Percentiles rank a stretch among this genome's conserved stretches.
phyloP scores from a whole-genome alignment of 2,888 invertebrate genomes.

The Chrysina gloriosa region DNA sequence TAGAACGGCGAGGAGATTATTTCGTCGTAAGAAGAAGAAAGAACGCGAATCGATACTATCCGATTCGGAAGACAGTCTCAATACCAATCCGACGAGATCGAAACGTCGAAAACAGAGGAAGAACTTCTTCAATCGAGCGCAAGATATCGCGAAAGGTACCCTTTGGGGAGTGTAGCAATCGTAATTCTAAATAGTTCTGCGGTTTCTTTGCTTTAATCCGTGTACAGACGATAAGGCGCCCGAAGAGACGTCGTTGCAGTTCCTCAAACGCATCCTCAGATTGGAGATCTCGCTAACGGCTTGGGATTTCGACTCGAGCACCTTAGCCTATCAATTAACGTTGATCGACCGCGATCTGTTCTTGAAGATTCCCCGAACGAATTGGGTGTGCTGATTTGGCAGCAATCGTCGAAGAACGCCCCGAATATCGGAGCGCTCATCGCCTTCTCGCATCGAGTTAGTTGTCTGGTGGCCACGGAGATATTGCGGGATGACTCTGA shows the following conservation, averaged over 20 bases:
- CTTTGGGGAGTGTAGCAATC: conserved; percentile 15
- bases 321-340: conserved; percentile 67
- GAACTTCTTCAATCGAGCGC: conserved; percentile 27
- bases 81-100: conserved; percentile 44
- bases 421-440: conserved; percentile 67
- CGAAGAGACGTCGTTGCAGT: conserved; percentile 58
- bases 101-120: conserved; percentile 28
- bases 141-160: conserved; percentile 40
- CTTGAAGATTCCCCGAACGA: conserved; percentile 65
- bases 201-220: conserved; percentile 39
- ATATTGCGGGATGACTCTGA: conserved; percentile 63
- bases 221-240: conserved; percentile 39
- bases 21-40: conserved; percentile 39
- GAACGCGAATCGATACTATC: conserved; percentile 45
- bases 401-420: conserved; percentile 65
- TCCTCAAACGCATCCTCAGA: conserved; percentile 62
- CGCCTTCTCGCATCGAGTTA: conserved; percentile 68
- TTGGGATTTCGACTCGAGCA: conserved; percentile 69
- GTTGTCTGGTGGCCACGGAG: conserved; percentile 67
- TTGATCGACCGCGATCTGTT: conserved; percentile 69
- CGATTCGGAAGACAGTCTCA: conserved; percentile 47
- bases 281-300: conserved; percentile 63
- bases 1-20: conserved; percentile 30
- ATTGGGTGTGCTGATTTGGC: conserved; percentile 63
- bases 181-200: conserved; percentile 44